phyloP scores from a whole-genome alignment of 2,797 vertebrate species.

The Novumbra hubbsi region DNA sequence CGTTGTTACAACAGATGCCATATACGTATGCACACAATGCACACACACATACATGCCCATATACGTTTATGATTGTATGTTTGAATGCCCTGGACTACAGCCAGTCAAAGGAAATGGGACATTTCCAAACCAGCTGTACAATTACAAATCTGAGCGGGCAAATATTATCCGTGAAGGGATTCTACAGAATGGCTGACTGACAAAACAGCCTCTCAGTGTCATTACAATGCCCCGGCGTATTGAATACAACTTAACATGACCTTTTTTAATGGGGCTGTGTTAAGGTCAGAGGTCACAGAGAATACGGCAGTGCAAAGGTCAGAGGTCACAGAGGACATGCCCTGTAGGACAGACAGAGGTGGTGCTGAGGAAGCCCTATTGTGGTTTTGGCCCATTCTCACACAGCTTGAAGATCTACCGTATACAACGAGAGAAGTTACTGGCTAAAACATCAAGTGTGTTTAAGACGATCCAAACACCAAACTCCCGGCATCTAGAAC shows the following conservation, averaged over 20 bases:
- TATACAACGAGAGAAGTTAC: slow-evolving; percentile 9
- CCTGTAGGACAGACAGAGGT: slow-evolving; percentile 8
- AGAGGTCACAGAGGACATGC: background rate
- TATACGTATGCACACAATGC: background rate
- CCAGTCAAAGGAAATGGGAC: background rate
- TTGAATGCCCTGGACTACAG: background rate
- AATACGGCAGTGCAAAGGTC: slow-evolving; percentile 32
- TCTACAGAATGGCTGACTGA: background rate
- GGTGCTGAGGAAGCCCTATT: slow-evolving; percentile 31
- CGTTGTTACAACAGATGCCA: background rate
- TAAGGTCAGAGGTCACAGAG: slow-evolving; percentile 55
- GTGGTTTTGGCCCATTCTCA: slow-evolving; percentile 38
- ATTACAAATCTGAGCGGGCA: slow-evolving; percentile 8
- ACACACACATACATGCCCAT: too few relatives aligned
- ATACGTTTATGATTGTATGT: background rate
- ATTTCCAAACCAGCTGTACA: background rate
- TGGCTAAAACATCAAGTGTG: slow-evolving; percentile 21
- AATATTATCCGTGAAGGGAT: background rate
- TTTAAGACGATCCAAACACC: slow-evolving; percentile 31
- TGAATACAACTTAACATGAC: slow-evolving; percentile 30
- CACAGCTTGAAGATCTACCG: slow-evolving; percentile 34
- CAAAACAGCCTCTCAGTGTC: background rate
- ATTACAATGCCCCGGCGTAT: slow-evolving; percentile 30
- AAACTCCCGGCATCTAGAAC: slow-evolving; percentile 26
- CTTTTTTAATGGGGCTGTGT: slow-evolving; percentile 35